A percentile compares a stretch with the other conserved stretches of the same genome.
These are phyloP conservation scores for Maccullochella peelii DNA, from an alignment of 2,113 vertebrate species.

Conservation along the genomic window DNA sequence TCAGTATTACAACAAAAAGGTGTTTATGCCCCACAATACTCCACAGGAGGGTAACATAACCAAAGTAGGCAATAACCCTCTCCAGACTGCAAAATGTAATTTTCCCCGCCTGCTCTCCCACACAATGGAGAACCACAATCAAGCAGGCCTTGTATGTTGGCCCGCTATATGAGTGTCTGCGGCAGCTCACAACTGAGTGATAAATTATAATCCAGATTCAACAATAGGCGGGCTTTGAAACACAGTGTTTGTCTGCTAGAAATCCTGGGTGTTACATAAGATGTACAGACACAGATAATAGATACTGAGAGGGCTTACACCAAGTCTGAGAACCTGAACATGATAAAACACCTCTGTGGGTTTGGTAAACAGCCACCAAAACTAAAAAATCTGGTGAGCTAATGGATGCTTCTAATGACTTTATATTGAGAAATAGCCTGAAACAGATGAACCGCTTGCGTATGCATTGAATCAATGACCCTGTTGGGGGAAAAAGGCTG, in stretches of 20 bases:
- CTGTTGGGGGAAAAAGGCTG: neutral
- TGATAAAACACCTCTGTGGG: slow-evolving; percentile 31
- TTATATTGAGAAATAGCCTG: slow-evolving; percentile 38
- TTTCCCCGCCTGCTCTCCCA: slow-evolving; percentile 41
- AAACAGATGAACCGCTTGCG: slow-evolving; percentile 43
- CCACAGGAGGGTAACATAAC: slow-evolving; percentile 38
- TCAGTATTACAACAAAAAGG: slow-evolving; percentile 38
- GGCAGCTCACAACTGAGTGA: slow-evolving; percentile 51
- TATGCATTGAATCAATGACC: slow-evolving; percentile 57
- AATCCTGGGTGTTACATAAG: slow-evolving; percentile 67
- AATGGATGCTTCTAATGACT: slow-evolving; percentile 55
- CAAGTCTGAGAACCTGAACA: slow-evolving; percentile 32
- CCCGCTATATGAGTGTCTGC: slow-evolving; percentile 31
- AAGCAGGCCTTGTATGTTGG: slow-evolving; percentile 48
- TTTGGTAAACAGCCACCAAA: slow-evolving; percentile 35
- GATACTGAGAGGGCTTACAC: slow-evolving; percentile 37
- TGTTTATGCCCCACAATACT: slow-evolving; percentile 31
- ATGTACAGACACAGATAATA: slow-evolving; percentile 56
- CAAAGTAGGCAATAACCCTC: slow-evolving; percentile 54
- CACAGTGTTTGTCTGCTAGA: slow-evolving; percentile 43
- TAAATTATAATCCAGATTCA: slow-evolving; percentile 69
- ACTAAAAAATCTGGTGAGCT: slow-evolving; percentile 22
- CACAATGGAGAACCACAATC: slow-evolving; percentile 61
- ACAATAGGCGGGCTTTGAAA: slow-evolving; percentile 64
- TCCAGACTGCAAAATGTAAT: slow-evolving; percentile 60